Evolutionary conservation across 2,888 invertebrate genomes (phyloP), one percentile per base, ranked within the genome.

Genomic region (Sinopyrophorus schimmeli): DNA sequence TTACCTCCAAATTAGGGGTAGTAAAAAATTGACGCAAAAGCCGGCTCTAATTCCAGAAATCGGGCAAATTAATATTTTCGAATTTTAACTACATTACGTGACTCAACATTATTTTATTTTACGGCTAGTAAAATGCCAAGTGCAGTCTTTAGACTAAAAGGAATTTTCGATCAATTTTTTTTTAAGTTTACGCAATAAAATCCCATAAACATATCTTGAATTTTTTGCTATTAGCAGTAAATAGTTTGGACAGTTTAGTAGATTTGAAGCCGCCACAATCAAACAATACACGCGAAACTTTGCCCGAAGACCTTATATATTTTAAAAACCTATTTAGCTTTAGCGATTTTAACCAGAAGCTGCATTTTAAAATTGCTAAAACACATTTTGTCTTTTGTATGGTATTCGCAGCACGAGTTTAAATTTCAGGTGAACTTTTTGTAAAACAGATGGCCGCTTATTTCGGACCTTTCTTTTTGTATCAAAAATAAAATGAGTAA

Each of bases 1-100:
- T 59, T 55, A 66, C 65, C 63, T 61, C 61, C 64, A 66, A 66
- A 66, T 66, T 65, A 62, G 61, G 65, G 63, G 59, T 59, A 60
- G 59, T 57, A 59, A 62, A 58, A 62, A 60, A 59, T 42, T 37
- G 43, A 52, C 40, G 52, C 55, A 56, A 43, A 57, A 61, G 57
- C 57, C 59, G 54, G 53, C 47, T 55, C 47, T 41, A 32, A 38
- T 31, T 49, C 49, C 50, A 54, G 28, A 52, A 54, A 53, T 54
- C 48, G 54, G 30, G 47, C 30, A 52, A 64, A 64, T 64, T 63
- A 62, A 63, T 62, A 60, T 58, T 60, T 62, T 54, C 43, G 53
- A 57, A 61, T 53, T 55, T 46, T 63, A 55, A 57, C 53, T 55
- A 55, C 24, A 50, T 51, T 44, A 54, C 57, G 49, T 57, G 57